Percentiles rank a stretch among this genome's conserved stretches.
These are phyloP conservation scores for Thecocarcelia acutangulata DNA, from an alignment of 2,888 invertebrate genomes.

Conservation along the genomic window DNA sequence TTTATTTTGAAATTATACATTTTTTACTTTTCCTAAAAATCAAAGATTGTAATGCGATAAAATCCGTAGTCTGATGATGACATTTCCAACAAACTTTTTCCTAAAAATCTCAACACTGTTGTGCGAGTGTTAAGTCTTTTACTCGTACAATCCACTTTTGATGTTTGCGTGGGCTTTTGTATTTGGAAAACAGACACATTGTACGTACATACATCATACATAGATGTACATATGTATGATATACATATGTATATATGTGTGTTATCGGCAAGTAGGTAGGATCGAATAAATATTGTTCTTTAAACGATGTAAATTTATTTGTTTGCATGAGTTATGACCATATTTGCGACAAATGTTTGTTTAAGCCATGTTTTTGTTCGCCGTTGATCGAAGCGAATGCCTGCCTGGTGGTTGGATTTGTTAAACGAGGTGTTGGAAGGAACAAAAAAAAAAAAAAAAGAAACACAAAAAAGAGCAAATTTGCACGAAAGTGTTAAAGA, in stretches of 20 bases:
- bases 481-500: slow-evolving; percentile 62
- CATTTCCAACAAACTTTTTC: slow-evolving; percentile 24
- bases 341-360: slow-evolving; percentile 76
- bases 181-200: slow-evolving; percentile 21
- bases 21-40: background rate
- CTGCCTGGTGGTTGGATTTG: slow-evolving; percentile 37
- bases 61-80: slow-evolving; percentile 39
- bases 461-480: slow-evolving; percentile 36
- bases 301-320: slow-evolving; percentile 75
- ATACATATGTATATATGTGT: background rate
- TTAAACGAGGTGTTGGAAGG: slow-evolving; percentile 60
- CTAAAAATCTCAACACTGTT: background rate
- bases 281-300: slow-evolving; percentile 40
- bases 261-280: background rate
- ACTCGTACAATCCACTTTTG: slow-evolving; percentile 67
- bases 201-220: background rate
- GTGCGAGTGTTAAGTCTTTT: slow-evolving; percentile 45
- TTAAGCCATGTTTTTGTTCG: slow-evolving; percentile 36
- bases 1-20: background rate
- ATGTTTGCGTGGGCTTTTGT: slow-evolving; percentile 59
- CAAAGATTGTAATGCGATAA: background rate
- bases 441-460: background rate
- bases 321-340: slow-evolving; percentile 80
- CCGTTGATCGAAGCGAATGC: slow-evolving; percentile 19
- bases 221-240: too few relatives aligned